Base-by-base conservation (phyloP, 23 tunicate genomes). In the Halocynthia roretzi region DNA sequence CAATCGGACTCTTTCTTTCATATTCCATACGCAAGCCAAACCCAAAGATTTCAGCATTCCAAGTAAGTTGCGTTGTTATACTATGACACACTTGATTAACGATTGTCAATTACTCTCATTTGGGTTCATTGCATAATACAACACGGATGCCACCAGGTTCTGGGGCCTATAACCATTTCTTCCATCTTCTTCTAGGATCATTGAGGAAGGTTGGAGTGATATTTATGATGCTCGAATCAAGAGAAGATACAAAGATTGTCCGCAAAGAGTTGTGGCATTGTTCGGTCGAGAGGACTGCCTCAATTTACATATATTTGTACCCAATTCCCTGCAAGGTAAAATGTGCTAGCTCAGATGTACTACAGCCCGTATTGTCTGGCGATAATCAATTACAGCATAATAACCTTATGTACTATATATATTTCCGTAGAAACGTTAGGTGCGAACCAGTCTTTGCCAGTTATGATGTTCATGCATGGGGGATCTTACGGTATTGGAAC, bases 381-480 rank as follows among this genome's bases (percentile, higher is more conserved):
- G 44, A 31, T 31, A 31, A 31, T 31, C 44, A 31, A 31, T 31
- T 0, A 31, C 44, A 31, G 64, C 64, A 58, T 14, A 15, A 4
- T 58, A 17, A 14, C 64, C 64, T 58, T 2, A 17, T 14, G n/a
- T 58, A 15, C 64, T 58, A 17, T 58, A 58, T 58, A 17, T 58
- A 58, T 58, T 58, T 58, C 18, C 64, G 4, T 31, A 53, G 78
- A 74, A 74, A 53, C 70, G 31, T 65, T 65, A 48, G 18, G 31
- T 9, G 31, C 31, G 6, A 48, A n/a, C 22, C 78, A 31, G 44
- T 31, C 78, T 8, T 22, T 74, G 14, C 78, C 78, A 8, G 78
- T 74, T 62, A 74, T 74, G 78, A 54, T 74, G 8, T 74, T 74
- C 63, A 74, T 74, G 78, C 78, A 74, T 6, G 78, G 78, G 11